Conservation (phyloP, 2,888 invertebrate species). For the Aleiodes leptofemur region DNA sequence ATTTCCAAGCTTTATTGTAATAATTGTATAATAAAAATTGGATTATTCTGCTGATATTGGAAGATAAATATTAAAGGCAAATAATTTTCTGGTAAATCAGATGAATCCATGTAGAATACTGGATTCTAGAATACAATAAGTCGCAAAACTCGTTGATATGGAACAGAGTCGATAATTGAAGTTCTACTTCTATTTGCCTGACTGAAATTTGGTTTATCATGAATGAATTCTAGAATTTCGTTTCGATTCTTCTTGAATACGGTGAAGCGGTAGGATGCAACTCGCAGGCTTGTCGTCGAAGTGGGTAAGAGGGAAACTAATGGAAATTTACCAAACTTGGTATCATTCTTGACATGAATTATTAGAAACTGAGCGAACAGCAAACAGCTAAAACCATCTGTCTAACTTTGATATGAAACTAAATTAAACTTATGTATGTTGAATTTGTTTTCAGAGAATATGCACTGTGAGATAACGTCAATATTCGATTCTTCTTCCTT, state of each 20-base stretch:
- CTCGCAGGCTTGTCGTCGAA: conserved; percentile 1
- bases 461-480: too few relatives aligned
- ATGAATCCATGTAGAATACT: too few relatives aligned
- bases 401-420: conserved; percentile 28
- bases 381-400: conserved; percentile 19
- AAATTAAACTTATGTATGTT: conserved; percentile 5
- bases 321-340: conserved; percentile 27
- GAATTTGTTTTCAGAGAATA: too few relatives aligned
- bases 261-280: conserved; percentile 12
- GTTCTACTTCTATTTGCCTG: conserved; percentile 30
- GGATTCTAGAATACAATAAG: conserved; percentile 13
- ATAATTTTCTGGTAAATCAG: too few relatives aligned
- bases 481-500: too few relatives aligned
- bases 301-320: conserved; percentile 26
- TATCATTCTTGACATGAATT: conserved; percentile 21
- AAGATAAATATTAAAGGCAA: too few relatives aligned
- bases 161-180: conserved; percentile 46
- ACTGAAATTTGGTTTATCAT: conserved; percentile 38
- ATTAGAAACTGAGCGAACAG: conserved; percentile 34
- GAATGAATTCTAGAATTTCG: conserved; percentile 21
- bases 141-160: conserved; percentile 43
- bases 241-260: conserved; percentile 20
- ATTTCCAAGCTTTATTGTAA: too few relatives aligned
- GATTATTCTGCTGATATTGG: too few relatives aligned
- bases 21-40: too few relatives aligned